Evolutionary conservation across 2,113 vertebrate genomes (phyloP).

Genomic region (Bostrychus sinensis): DNA sequence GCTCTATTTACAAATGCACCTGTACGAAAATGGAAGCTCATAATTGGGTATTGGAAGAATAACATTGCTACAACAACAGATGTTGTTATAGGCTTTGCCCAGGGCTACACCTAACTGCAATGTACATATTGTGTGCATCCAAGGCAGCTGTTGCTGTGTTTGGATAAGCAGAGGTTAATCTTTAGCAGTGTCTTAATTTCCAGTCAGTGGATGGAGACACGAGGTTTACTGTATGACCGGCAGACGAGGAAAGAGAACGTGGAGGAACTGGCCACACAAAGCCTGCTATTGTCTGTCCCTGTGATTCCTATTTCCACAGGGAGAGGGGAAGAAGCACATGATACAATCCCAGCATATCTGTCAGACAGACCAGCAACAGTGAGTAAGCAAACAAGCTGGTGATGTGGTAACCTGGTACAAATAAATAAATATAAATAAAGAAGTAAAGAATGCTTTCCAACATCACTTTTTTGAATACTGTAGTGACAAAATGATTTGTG

Average conservation of each 20-base stretch:
- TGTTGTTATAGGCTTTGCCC: background rate
- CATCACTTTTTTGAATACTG: too few species aligned
- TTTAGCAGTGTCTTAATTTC: conserved; percentile 15
- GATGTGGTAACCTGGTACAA: conserved; percentile 8
- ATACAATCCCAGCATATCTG: conserved; percentile 35
- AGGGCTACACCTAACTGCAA: background rate
- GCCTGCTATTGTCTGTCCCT: conserved; percentile 39
- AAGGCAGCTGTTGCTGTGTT: background rate
- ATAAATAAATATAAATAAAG: too few species aligned
- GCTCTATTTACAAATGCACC: too few species aligned
- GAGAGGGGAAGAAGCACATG: conserved; percentile 54
- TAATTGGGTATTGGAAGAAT: background rate
- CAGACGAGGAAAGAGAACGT: conserved; percentile 26
- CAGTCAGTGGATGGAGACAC: conserved; percentile 41
- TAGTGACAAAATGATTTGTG: too few species aligned
- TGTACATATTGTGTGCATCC: background rate
- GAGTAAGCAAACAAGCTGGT: conserved; percentile 9
- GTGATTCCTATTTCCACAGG: conserved; percentile 37
- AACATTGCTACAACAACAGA: too few species aligned
- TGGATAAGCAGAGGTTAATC: conserved; percentile 22
- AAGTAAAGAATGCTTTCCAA: too few species aligned
- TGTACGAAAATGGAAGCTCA: too few species aligned
- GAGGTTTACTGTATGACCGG: conserved; percentile 54
- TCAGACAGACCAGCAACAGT: conserved; percentile 7
- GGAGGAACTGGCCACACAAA: conserved; percentile 46